These are phyloP conservation scores for Ictidomys tridecemlineatus DNA, from an alignment of 2,113 vertebrate species.

Conservation along the genomic window DNA sequence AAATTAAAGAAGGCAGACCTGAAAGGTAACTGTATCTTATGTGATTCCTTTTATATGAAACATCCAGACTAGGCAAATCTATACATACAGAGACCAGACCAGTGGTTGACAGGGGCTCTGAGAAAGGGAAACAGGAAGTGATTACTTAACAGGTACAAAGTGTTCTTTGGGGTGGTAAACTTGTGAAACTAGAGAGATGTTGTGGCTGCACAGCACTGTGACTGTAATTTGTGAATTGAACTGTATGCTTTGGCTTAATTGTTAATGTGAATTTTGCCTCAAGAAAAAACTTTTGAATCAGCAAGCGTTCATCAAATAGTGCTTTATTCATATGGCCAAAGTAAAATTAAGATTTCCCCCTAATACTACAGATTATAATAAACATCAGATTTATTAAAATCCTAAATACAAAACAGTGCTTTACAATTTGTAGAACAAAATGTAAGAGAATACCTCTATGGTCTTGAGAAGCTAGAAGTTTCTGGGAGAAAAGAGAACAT, in stretches of 20 bases:
- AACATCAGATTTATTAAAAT: not conserved
- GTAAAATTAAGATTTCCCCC: not conserved
- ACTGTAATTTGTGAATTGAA: no score
- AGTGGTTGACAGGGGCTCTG: no score
- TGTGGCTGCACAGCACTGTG: no score
- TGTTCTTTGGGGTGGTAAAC: not conserved
- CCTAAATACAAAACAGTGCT: not conserved
- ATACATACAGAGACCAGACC: no score
- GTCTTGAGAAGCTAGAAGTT: constrained; percentile 30
- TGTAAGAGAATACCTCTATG: not conserved
- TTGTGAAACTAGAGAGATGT: not conserved
- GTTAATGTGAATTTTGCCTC: not conserved
- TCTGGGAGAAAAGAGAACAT: not conserved
- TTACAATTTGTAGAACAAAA: not conserved
- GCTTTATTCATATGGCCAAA: not conserved
- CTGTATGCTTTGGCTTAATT: not conserved
- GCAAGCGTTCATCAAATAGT: not conserved
- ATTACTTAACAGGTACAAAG: not conserved
- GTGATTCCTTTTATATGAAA: not conserved
- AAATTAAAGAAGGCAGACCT: not conserved
- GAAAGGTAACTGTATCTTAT: not conserved
- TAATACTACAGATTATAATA: not conserved
- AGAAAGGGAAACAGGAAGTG: not conserved
- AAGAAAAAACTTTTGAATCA: not conserved
- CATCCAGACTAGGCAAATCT: not conserved